Evolutionary conservation across 2,113 vertebrate genomes (phyloP).

Genomic region (Platichthys flesus): DNA sequence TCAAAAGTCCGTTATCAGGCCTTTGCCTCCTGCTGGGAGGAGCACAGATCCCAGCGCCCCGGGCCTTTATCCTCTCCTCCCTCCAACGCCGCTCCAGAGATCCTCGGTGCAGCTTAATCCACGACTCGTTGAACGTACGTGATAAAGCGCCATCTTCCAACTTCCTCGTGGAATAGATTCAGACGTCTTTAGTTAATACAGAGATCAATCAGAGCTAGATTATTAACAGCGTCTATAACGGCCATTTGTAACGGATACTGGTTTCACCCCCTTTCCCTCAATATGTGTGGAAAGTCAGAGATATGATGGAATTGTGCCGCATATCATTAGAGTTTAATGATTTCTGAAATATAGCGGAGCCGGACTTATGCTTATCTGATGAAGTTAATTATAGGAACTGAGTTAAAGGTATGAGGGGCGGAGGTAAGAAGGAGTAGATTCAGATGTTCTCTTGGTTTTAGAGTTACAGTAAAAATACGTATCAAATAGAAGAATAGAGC

Average conservation of each 20-base stretch:
- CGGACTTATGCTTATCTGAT: conserved; percentile 24
- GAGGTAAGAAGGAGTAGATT: background rate
- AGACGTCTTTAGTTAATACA: conserved; percentile 37
- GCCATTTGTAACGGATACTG: conserved; percentile 33
- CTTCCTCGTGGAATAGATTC: conserved; percentile 36
- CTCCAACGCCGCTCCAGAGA: conserved; percentile 23
- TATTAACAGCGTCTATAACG: conserved; percentile 33
- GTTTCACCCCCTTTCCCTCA: conserved; percentile 11
- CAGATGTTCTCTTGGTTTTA: background rate
- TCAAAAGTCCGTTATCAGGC: conserved; percentile 13
- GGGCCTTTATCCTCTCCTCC: conserved; percentile 24
- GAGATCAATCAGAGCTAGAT: conserved; percentile 46
- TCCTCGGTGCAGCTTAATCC: conserved; percentile 46
- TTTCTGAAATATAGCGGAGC: conserved; percentile 21
- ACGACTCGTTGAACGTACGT: conserved; percentile 17
- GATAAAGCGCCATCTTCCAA: conserved; percentile 39
- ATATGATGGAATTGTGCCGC: conserved; percentile 23
- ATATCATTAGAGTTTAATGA: conserved; percentile 16
- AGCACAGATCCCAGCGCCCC: conserved; percentile 40
- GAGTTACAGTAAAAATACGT: too few species aligned
- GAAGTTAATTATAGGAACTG: conserved; percentile 9
- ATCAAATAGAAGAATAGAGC: too few species aligned
- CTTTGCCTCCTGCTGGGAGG: conserved; percentile 25
- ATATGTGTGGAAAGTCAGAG: conserved; percentile 28
- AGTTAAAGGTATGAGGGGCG: background rate